phyloP scores from a whole-genome alignment of 2,113 vertebrate genomes.

The Podocnemis expansa region DNA sequence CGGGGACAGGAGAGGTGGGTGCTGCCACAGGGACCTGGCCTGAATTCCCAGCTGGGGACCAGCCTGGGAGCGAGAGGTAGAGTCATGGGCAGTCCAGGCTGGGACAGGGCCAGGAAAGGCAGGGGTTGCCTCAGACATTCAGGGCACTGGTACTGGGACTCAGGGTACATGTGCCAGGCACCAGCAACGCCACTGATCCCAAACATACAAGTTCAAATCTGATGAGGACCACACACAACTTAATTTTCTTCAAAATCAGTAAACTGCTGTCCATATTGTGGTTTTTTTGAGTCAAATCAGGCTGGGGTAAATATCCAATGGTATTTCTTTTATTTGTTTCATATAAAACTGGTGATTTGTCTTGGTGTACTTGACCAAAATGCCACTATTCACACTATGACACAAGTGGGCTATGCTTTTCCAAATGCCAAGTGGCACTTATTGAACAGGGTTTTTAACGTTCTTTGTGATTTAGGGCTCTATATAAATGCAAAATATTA shows the following conservation, averaged over 20 bases:
- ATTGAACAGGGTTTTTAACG: neutral
- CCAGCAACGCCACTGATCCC: no score
- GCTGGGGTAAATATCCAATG: conserved; percentile 3
- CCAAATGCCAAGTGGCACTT: neutral
- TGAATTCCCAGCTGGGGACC: no score
- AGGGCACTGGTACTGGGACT: no score
- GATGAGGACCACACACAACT: neutral
- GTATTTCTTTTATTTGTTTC: neutral
- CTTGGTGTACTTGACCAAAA: neutral
- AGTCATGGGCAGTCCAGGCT: no score
- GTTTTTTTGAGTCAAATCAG: neutral
- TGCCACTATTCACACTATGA: neutral
- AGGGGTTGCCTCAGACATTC: no score
- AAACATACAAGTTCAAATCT: neutral
- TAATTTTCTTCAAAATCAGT: neutral
- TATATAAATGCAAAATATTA: neutral
- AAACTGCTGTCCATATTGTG: neutral
- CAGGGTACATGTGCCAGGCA: no score
- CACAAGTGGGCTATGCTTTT: neutral
- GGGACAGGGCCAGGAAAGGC: no score
- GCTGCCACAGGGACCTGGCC: no score
- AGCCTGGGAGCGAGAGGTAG: no score
- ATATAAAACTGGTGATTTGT: neutral
- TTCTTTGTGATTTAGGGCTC: neutral
- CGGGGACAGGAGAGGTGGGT: no score